Base-by-base conservation (phyloP, 2,797 vertebrate species). In the Sylvia borin region DNA sequence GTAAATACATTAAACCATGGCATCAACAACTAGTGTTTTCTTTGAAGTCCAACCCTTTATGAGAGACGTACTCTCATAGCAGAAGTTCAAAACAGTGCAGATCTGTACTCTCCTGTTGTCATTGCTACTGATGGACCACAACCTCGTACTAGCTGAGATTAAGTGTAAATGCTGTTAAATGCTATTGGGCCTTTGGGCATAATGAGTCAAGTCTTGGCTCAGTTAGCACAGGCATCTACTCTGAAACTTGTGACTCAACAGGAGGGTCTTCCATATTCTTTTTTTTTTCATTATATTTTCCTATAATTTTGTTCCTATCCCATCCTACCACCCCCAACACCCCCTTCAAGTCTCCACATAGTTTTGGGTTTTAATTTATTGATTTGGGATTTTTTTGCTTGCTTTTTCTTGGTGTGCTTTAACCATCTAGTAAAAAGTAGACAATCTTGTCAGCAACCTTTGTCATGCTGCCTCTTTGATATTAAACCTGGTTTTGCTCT, bases 101-200 rank as follows among this genome's bases (percentile, higher is more conserved):
- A 10, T 88, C 47, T 51, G 24, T 22, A 68, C 3, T 57, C 10
- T 72, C 18, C 9, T 74, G 14, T 50, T 68, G 10, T 21, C 6
- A 7, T 25, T 31, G 24, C 2, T 73, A 5, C 43, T 70, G 68
- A 16, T 19, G 27, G 19, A 62, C 25, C 11, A 64, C n/a, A 53
- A 1, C 4, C 8, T 68, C 16, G 2, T 53, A 34, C 10, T 45
- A 48, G 4, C 7, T 78, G 20, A 1, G 2, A 19, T 47, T 40
- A 29, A 24, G 25, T 60, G 45, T 53, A 68, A 68, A 53, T 34
- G 19, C 9, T 61, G 19, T 25, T n/a, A n/a, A 61, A 25, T 38
- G 83, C n/a, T 68, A 11, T 17, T 54, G 16, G 6, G 20, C 13
- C 25, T 34, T 40, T 34, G 36, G 20, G 16, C 11, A 31, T 31